Conservation (phyloP, 2,888 invertebrate species). For the Volucella bombylans region DNA sequence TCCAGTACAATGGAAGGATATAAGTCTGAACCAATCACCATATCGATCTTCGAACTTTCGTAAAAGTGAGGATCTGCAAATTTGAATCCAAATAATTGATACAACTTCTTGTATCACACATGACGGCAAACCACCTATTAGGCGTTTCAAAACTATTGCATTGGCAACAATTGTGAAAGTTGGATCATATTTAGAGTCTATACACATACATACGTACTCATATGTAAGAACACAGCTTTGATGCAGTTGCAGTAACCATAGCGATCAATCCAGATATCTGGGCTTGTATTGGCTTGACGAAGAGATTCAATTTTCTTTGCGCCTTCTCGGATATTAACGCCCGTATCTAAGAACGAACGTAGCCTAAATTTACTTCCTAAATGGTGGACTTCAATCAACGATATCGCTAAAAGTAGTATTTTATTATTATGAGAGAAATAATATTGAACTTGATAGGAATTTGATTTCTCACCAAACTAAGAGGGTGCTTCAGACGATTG, state of each 20-base stretch:
- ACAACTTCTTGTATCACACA: constrained; percentile 10
- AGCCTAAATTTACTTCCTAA: background rate
- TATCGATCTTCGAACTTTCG: constrained; percentile 27
- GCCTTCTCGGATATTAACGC: background rate
- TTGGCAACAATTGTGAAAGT: background rate
- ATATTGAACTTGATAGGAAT: background rate
- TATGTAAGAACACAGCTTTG: background rate
- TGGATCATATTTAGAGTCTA: constrained; percentile 1
- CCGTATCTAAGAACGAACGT: constrained; percentile 11
- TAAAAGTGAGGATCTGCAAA: background rate
- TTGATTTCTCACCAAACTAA: background rate
- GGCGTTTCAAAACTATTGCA: constrained; percentile 18
- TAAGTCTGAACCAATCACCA: constrained; percentile 19
- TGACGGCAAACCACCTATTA: no score
- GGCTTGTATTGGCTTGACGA: constrained; percentile 16
- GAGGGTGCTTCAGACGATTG: no score
- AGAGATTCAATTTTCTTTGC: background rate
- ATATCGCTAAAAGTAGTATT: constrained; percentile 1
- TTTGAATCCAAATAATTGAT: background rate
- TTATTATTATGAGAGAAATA: constrained; percentile 11
- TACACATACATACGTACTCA: background rate
- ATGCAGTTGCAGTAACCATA: constrained; percentile 1
- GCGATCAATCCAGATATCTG: constrained; percentile 16
- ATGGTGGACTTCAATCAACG: background rate
- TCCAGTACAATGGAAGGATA: constrained; percentile 19